Conservation (phyloP, 2,113 vertebrate species). For the Tyrannus savana region DNA sequence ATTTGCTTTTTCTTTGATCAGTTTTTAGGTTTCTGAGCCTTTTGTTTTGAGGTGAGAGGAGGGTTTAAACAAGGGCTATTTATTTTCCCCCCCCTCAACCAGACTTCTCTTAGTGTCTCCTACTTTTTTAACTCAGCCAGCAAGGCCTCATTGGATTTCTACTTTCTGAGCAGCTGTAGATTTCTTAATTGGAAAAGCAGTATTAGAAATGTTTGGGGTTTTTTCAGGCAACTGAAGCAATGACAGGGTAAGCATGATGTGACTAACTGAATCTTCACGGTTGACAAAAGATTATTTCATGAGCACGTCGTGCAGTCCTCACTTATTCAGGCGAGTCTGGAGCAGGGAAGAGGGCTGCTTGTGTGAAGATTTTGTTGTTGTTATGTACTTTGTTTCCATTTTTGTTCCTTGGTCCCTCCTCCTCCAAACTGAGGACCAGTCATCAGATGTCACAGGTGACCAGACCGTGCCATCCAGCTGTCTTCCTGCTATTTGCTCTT, state of each 20-base stretch:
- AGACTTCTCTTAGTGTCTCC: not conserved
- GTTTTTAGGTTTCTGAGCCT: not conserved
- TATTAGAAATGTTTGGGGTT: not conserved
- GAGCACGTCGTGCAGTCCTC: accelerated
- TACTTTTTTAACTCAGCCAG: not conserved
- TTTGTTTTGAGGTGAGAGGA: not conserved
- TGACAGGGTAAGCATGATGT: not conserved
- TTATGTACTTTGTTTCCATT: not conserved
- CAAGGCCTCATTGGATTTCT: not conserved
- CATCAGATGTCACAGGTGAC: not conserved
- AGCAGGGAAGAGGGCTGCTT: not conserved
- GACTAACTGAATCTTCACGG: not conserved
- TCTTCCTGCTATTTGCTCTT: not conserved
- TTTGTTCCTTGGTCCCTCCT: not conserved
- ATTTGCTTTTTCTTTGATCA: not conserved
- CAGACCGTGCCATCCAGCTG: not conserved
- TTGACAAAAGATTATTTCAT: not conserved
- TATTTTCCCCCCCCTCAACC: not conserved
- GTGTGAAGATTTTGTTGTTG: not conserved
- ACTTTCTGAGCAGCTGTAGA: not conserved
- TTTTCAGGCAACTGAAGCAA: not conserved
- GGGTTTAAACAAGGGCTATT: not conserved
- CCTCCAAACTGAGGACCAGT: accelerated
- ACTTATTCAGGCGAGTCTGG: not conserved
- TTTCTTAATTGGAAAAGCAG: not conserved